Evolutionary conservation across 2,113 vertebrate species (phyloP), one percentile per base, ranked within the genome.

Genomic region (Daboia siamensis): DNA sequence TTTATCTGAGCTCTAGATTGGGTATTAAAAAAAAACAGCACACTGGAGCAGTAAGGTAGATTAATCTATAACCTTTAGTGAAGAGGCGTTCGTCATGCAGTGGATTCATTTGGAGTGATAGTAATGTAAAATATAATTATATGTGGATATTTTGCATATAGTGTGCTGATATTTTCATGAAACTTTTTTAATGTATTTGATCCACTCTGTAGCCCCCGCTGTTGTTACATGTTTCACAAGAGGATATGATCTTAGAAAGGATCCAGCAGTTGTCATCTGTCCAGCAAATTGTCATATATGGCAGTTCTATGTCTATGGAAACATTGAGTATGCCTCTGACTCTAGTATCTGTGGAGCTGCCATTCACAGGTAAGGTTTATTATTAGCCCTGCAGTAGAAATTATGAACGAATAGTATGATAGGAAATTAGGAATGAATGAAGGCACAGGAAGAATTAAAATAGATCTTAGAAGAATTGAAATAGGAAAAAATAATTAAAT

Each of bases 301-400:
- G 95, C 97, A 97, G n/a, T 96, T 98, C 86, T 97, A 98, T 0
- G 98, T 99, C 89, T 99, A 98, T 93, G 99, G 99, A 86, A 98
- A 99, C 44, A 96, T 95, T 69, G 80, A 98, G 21, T 99, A 99
- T 92, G 99, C 99, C 33, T 98, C 98, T 9, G 96, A 99, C 29
- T 99, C 99, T 7, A 99, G 98, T 54, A 52, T 99, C 84, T 99
- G 99, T 8, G 98, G 98, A n/a, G 98, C 99, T 1, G 99, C 99
- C 2, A 89, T 99, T 90, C 99, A 99, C 96, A 98, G 98, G 99
- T 99, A 96, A 96, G 94, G 89, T 24, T 13, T 2, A 88, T 57
- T 54, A 46, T 56, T 21, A 21, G n/a, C 20, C 51, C 51, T 12
- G 21, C 85, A 91, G 85, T 24, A 12, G 86, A 13, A 93, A 64